Conservation (phyloP, 53 echinoderm and acorn worm species). For the Holothuria scabra region DNA sequence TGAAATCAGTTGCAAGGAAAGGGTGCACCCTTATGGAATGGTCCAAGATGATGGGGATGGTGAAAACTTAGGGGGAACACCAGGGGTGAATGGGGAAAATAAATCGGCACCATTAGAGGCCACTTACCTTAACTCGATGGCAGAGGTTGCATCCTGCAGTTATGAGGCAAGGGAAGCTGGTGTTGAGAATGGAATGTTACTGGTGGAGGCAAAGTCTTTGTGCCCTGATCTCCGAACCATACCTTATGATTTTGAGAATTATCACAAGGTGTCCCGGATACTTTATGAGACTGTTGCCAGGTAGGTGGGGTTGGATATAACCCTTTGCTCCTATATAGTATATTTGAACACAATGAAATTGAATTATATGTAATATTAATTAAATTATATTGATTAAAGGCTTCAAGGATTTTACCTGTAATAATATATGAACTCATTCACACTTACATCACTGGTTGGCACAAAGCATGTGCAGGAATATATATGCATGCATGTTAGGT, state of each 20-base stretch:
- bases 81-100: neutral
- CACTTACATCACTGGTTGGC: too few species aligned
- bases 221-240: slow-evolving; percentile 93
- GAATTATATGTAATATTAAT: too few species aligned
- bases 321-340: too few species aligned
- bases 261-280: slow-evolving; percentile 79
- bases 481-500: too few species aligned
- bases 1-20: neutral
- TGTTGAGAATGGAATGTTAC: slow-evolving; percentile 91
- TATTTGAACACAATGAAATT: too few species aligned
- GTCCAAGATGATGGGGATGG: neutral
- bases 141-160: slow-evolving; percentile 95
- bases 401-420: too few species aligned
- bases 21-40: neutral
- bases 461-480: too few species aligned
- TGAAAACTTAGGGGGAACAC: neutral
- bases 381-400: too few species aligned
- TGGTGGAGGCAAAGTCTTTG: slow-evolving; percentile 76
- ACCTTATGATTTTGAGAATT: slow-evolving; percentile 96
- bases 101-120: neutral
- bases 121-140: slow-evolving; percentile 69
- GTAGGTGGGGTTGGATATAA: slow-evolving; percentile 47
- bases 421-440: too few species aligned
- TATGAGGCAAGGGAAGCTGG: slow-evolving; percentile 88
- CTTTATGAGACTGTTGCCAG: slow-evolving; percentile 93